These are phyloP conservation scores for Gorsachius magnificus DNA, from an alignment of 2,797 vertebrate genomes.

Conservation along the genomic window DNA sequence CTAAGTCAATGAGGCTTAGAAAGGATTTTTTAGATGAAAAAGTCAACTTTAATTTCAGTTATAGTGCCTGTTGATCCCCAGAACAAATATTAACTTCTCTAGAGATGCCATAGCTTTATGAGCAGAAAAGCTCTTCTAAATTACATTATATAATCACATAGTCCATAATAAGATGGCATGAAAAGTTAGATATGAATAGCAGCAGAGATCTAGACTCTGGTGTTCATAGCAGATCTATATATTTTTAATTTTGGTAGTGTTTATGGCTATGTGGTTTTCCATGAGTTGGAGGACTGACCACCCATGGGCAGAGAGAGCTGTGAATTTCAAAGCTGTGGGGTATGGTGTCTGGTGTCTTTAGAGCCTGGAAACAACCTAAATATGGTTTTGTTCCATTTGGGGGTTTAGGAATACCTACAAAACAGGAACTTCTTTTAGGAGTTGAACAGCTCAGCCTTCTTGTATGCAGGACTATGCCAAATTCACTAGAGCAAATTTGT, in stretches of 20 bases:
- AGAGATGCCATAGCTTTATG: conserved; percentile 59
- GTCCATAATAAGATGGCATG: conserved; percentile 63
- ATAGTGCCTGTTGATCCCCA: conserved; percentile 60
- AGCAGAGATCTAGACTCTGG: not conserved
- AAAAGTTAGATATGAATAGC: conserved; percentile 44
- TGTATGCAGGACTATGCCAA: not conserved
- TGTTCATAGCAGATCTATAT: not conserved
- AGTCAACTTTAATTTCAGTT: conserved; percentile 75
- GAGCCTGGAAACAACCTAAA: not conserved
- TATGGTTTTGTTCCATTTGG: not conserved
- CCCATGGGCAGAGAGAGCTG: not conserved
- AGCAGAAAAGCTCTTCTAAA: conserved; percentile 75
- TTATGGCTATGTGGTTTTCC: not conserved
- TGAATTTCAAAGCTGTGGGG: not conserved
- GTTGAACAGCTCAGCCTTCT: not conserved
- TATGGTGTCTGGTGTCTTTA: not conserved
- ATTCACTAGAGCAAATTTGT: not conserved
- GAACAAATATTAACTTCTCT: conserved; percentile 75
- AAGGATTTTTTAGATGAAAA: conserved; percentile 73
- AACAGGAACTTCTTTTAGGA: not conserved
- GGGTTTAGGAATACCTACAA: not conserved
- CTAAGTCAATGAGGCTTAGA: conserved; percentile 68
- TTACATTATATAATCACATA: conserved; percentile 61
- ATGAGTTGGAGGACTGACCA: not conserved
- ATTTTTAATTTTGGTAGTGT: not conserved